Conservation (phyloP, 1,140 invertebrate genomes). For the Rhopalosiphum maidis region DNA sequence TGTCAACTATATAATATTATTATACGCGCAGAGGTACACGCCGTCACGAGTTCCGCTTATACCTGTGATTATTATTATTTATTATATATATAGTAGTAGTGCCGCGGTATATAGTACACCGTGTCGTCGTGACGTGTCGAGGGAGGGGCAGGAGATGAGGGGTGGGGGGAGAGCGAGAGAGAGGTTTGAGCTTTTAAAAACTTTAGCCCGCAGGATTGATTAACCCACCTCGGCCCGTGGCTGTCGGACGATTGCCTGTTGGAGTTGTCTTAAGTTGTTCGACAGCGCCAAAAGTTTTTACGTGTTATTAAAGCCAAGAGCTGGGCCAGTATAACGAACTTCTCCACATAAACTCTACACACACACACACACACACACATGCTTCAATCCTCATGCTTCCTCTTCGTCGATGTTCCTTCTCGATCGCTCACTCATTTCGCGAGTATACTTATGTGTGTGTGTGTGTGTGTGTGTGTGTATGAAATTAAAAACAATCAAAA, state of each 20-base stretch:
- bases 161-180: not conserved
- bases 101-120: not conserved
- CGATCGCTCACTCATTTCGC: not conserved
- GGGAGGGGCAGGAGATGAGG: no score
- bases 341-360: not conserved
- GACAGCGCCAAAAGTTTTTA: slow-evolving; percentile 44
- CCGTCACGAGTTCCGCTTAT: not conserved
- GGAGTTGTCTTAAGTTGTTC: slow-evolving; percentile 38
- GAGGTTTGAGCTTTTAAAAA: slow-evolving; percentile 29
- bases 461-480: not conserved
- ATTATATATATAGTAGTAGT: not conserved
- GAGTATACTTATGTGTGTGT: not conserved
- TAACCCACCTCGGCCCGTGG: not conserved
- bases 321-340: slow-evolving; percentile 41
- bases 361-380: not conserved
- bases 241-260: slow-evolving; percentile 17
- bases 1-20: not conserved
- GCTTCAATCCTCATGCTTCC: not conserved
- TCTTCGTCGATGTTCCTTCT: not conserved
- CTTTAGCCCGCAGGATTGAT: slow-evolving; percentile 29
- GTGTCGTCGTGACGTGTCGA: not conserved
- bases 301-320: slow-evolving; percentile 13
- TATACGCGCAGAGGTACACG: not conserved
- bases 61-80: not conserved
- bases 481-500: slow-evolving; percentile 50